Conservation (phyloP, 2,888 invertebrate species). For the Drosophila neonasuta region DNA sequence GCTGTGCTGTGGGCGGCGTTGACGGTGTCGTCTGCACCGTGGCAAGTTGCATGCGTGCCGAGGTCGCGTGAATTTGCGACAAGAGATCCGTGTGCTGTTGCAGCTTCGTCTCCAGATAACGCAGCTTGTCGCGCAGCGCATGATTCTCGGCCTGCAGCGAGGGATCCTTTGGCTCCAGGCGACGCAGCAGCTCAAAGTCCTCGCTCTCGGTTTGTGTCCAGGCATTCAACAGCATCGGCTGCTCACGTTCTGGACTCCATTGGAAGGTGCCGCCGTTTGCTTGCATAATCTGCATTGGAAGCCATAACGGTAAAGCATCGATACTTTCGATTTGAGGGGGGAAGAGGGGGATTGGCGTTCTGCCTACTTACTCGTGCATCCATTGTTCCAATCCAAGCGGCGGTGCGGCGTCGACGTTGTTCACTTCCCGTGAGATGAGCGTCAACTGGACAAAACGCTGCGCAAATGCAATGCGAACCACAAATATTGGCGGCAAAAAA, state of each 20-base stretch:
- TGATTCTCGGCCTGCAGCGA: slow-evolving; percentile 52
- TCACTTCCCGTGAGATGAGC: slow-evolving; percentile 37
- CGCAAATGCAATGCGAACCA: slow-evolving; percentile 30
- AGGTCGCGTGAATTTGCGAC: slow-evolving; percentile 68
- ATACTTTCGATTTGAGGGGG: neutral
- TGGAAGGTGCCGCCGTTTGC: neutral
- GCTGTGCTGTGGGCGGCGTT: slow-evolving; percentile 28
- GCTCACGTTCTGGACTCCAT: slow-evolving; percentile 3
- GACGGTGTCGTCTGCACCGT: slow-evolving; percentile 15
- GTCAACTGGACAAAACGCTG: slow-evolving; percentile 48
- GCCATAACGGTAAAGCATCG: neutral
- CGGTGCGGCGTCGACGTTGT: slow-evolving; percentile 31
- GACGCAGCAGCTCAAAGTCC: slow-evolving; percentile 60
- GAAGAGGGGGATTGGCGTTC: too few species aligned
- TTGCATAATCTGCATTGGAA: slow-evolving; percentile 4
- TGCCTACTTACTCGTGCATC: slow-evolving; percentile 50
- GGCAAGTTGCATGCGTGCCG: slow-evolving; percentile 56
- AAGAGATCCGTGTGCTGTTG: slow-evolving; percentile 68
- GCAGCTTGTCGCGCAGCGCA: slow-evolving; percentile 67
- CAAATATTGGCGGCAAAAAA: slow-evolving; percentile 67
- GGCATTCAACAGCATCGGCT: slow-evolving; percentile 62
- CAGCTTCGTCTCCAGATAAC: slow-evolving; percentile 67
- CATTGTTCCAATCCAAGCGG: slow-evolving; percentile 37
- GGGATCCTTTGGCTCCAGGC: slow-evolving; percentile 23
- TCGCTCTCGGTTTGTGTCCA: slow-evolving; percentile 76